Conservation (phyloP, 2,888 invertebrate genomes). For the Camptogramma bilineatum region DNA sequence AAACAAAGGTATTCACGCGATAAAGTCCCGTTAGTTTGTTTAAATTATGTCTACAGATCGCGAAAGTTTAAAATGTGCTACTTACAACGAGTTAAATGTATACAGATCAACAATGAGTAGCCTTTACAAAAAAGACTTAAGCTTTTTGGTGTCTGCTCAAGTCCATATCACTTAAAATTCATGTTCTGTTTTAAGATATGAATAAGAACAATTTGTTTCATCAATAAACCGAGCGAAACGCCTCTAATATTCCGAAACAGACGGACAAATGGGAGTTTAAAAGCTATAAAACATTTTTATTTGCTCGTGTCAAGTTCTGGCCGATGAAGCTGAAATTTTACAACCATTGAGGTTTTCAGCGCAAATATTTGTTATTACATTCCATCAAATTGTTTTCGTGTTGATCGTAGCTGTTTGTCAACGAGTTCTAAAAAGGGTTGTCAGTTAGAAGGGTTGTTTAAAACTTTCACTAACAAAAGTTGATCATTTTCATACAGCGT, state of each 20-base stretch:
- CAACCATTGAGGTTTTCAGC: conserved; percentile 60
- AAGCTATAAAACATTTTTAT: conserved; percentile 66
- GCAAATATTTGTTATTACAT: conserved; percentile 62
- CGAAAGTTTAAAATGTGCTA: no score
- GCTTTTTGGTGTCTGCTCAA: no score
- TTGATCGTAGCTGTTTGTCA: conserved; percentile 46
- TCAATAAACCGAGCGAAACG: conserved; percentile 43
- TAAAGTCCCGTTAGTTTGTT: no score
- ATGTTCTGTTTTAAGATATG: neutral
- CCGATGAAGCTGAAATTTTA: conserved; percentile 62
- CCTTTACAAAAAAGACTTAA: no score
- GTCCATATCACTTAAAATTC: no score
- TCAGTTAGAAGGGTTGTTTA: conserved; percentile 31
- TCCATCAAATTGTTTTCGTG: conserved; percentile 57
- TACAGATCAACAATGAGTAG: no score
- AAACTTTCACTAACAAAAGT: conserved; percentile 5
- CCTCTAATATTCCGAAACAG: conserved; percentile 51
- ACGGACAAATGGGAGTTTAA: conserved; percentile 56
- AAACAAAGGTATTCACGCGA: no score
- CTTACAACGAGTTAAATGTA: no score
- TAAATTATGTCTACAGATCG: no score
- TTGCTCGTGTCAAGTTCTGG: conserved; percentile 59
- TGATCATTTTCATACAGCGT: neutral
- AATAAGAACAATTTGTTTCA: conserved; percentile 11
- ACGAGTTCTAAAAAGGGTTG: conserved; percentile 30